These are phyloP conservation scores for Caenorhabditis afra DNA, from an alignment of 2,888 invertebrate species.

Conservation along the genomic window DNA sequence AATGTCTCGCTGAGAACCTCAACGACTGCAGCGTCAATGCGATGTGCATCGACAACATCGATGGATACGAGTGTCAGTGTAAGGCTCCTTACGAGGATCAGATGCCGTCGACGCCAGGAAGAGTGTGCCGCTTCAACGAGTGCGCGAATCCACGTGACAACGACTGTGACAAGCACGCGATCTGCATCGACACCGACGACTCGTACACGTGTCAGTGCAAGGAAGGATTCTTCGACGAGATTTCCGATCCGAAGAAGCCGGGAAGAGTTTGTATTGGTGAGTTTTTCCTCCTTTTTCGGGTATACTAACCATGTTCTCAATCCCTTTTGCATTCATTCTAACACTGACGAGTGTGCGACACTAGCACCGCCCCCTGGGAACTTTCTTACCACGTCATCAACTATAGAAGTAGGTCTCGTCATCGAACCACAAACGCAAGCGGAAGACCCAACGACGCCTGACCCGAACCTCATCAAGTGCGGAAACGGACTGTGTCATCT, in stretches of 20 bases:
- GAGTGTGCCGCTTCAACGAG: constrained; percentile 72
- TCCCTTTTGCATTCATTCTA: no score
- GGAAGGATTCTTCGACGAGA: constrained; percentile 75
- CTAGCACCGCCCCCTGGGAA: constrained; percentile 34
- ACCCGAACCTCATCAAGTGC: constrained; percentile 69
- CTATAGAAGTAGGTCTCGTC: constrained; percentile 66
- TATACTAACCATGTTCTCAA: no score
- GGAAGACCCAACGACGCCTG: constrained; percentile 62
- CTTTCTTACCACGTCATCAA: neutral
- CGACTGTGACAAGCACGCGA: constrained; percentile 76
- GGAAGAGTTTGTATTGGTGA: constrained; percentile 75
- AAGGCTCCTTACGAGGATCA: constrained; percentile 68
- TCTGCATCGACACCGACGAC: constrained; percentile 78
- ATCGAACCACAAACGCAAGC: constrained; percentile 61
- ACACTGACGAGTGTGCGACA: constrained; percentile 47
- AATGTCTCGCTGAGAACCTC: constrained; percentile 69
- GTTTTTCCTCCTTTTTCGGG: constrained; percentile 11
- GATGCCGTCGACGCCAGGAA: constrained; percentile 67
- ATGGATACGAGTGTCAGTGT: constrained; percentile 77
- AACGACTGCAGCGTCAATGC: constrained; percentile 77
- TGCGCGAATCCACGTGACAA: constrained; percentile 67
- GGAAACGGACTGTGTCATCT: constrained; percentile 65
- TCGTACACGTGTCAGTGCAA: constrained; percentile 77
- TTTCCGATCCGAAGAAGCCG: constrained; percentile 67
- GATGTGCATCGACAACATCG: constrained; percentile 77